These are phyloP conservation scores for Drosophila prostipennis DNA, from an alignment of 2,888 invertebrate genomes.

Conservation along the genomic window DNA sequence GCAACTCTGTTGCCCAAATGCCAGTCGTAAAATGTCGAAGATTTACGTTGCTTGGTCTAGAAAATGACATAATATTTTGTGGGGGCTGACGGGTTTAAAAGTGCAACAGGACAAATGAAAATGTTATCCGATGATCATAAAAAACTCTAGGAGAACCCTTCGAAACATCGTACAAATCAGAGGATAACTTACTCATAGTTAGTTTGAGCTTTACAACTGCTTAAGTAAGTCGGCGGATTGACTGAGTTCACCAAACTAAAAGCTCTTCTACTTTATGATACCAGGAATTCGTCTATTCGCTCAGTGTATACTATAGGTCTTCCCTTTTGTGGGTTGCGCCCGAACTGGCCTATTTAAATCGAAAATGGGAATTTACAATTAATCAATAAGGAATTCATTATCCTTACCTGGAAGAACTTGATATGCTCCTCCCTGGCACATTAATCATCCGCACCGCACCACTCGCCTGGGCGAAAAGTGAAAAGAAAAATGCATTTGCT, in stretches of 20 bases:
- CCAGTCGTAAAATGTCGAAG: conserved; percentile 52
- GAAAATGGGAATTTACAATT: no score
- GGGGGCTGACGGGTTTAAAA: conserved; percentile 14
- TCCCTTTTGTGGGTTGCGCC: no score
- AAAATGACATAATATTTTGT: conserved; percentile 49
- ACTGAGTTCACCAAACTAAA: not conserved
- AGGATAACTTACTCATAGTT: not conserved
- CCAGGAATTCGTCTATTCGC: no score
- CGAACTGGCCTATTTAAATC: no score
- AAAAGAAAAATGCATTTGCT: conserved; percentile 29
- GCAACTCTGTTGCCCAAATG: conserved; percentile 39
- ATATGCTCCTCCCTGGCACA: not conserved
- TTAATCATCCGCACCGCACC: conserved; percentile 9
- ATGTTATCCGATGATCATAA: conserved; percentile 2
- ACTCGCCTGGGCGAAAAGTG: not conserved
- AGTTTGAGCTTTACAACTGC: not conserved
- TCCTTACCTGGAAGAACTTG: no score
- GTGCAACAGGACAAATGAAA: conserved; percentile 36
- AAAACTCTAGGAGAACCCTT: not conserved
- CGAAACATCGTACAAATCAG: not conserved
- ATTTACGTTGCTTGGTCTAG: conserved; percentile 46
- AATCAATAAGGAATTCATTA: not conserved
- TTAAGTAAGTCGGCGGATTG: not conserved
- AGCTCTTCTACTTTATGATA: not conserved
- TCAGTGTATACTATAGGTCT: no score